Evolutionary conservation across 1,140 invertebrate genomes (phyloP).

Genomic region (Stegodyphus mimosarum): DNA sequence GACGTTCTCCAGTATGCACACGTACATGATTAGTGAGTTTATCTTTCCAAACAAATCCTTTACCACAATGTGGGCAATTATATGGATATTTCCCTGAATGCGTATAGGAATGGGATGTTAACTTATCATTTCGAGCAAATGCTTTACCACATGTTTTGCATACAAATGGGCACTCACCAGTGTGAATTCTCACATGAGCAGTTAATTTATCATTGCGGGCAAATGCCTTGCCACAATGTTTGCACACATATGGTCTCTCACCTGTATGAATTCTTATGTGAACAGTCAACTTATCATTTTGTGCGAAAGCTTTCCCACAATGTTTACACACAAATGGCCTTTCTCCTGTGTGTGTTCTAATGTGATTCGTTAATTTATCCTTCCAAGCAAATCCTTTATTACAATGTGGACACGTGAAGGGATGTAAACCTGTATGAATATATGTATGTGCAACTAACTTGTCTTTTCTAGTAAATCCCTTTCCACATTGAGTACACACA

Average conservation of each 20-base stretch:
- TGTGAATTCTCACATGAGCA: conserved; percentile 79
- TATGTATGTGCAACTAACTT: conserved; percentile 82
- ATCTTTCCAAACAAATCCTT: conserved; percentile 72
- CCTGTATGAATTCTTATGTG: conserved; percentile 68
- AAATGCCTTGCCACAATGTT: conserved; percentile 64
- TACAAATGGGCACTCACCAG: conserved; percentile 80
- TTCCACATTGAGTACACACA: conserved; percentile 80
- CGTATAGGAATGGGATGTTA: conserved; percentile 51
- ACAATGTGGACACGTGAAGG: conserved; percentile 74
- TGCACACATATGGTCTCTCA: conserved; percentile 65
- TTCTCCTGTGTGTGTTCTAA: conserved; percentile 67
- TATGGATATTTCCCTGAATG: conserved; percentile 62
- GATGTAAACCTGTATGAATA: conserved; percentile 97
- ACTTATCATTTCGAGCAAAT: conserved; percentile 75
- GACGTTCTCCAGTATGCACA: conserved; percentile 68
- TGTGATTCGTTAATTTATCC: conserved; percentile 75
- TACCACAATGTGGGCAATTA: conserved; percentile 68
- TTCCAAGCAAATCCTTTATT: conserved; percentile 57
- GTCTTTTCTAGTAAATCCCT: conserved; percentile 75
- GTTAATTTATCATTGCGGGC: conserved; percentile 59
- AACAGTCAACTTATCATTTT: conserved; percentile 60
- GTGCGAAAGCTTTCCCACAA: conserved; percentile 69
- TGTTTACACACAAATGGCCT: conserved; percentile 69
- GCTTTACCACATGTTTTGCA: conserved; percentile 87
- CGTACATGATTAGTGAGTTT: conserved; percentile 66